Evolutionary conservation across 1,140 invertebrate species (phyloP).

Genomic region (Heterodera schachtii): DNA sequence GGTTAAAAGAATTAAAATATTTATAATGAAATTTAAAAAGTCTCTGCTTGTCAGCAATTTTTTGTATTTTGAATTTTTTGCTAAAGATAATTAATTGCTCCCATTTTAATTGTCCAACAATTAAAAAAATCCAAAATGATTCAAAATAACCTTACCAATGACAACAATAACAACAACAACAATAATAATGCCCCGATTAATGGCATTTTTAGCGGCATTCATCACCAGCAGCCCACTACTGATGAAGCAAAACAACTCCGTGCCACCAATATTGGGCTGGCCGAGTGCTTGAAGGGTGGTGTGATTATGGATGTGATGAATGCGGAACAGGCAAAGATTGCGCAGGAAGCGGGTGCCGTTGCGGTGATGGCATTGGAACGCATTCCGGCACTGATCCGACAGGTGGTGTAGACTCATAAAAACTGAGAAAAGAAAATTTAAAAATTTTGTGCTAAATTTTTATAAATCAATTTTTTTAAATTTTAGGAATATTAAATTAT

Average conservation of each 20-base stretch:
- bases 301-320: conserved; percentile 26
- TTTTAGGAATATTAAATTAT: too few species aligned
- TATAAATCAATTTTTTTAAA: too few species aligned
- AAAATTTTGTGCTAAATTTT: too few species aligned
- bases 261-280: conserved; percentile 13
- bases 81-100: too few species aligned
- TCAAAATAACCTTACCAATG: not conserved
- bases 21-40: too few species aligned
- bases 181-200: not conserved
- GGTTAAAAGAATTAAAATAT: too few species aligned
- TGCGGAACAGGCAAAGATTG: conserved; percentile 23
- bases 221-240: too few species aligned
- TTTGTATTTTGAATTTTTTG: too few species aligned
- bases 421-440: not conserved
- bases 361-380: conserved; percentile 22
- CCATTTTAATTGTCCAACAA: too few species aligned
- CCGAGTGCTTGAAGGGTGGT: conserved; percentile 17
- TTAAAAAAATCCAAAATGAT: not conserved
- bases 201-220: not conserved
- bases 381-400: conserved; percentile 18
- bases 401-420: not conserved
- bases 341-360: conserved; percentile 17
- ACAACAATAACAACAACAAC: not conserved
- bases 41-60: too few species aligned
- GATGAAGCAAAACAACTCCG: not conserved